Percentiles rank a stretch among this genome's conserved stretches.
Conservation (phyloP, 2,113 vertebrate species). For the Pholis gunnellus region DNA sequence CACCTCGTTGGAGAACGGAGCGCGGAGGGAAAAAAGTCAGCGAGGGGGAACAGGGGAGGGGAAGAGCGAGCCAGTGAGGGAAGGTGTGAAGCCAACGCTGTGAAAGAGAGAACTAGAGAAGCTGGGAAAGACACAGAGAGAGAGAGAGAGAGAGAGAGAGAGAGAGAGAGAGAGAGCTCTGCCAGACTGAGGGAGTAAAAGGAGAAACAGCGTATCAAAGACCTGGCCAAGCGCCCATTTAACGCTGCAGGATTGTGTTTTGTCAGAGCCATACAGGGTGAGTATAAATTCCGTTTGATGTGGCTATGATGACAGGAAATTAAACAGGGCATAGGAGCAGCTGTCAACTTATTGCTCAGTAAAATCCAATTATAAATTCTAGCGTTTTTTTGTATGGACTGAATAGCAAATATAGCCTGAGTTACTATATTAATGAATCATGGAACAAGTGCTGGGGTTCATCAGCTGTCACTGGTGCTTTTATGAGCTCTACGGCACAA, state of each 20-base stretch:
- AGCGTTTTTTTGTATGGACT: constrained; percentile 15
- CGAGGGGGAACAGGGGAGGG: constrained; percentile 61
- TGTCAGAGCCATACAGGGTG: constrained; percentile 55
- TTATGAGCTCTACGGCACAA: constrained; percentile 17
- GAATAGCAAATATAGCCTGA: constrained; percentile 9
- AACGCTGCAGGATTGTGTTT: constrained; percentile 48
- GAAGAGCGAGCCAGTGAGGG: constrained; percentile 53
- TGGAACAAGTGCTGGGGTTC: constrained; percentile 54
- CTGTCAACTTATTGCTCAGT: constrained; percentile 38
- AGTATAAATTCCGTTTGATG: constrained; percentile 70
- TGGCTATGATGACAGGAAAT: constrained; percentile 59
- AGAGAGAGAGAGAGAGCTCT: constrained; percentile 29
- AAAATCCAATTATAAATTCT: constrained; percentile 28
- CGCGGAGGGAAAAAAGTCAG: constrained; percentile 49
- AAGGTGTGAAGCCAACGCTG: constrained; percentile 60
- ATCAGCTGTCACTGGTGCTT: constrained; percentile 53
- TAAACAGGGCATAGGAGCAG: constrained; percentile 46
- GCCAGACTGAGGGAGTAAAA: constrained; percentile 31
- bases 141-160: constrained; percentile 16
- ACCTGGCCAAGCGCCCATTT: constrained; percentile 36
- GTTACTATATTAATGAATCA: constrained; percentile 39
- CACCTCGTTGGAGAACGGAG: constrained; percentile 79
- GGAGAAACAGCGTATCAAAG: constrained; percentile 35
- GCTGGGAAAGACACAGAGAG: constrained; percentile 14
- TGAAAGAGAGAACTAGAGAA: constrained; percentile 35